phyloP scores from a whole-genome alignment of 1,140 invertebrate species.

The Apis dorsata region DNA sequence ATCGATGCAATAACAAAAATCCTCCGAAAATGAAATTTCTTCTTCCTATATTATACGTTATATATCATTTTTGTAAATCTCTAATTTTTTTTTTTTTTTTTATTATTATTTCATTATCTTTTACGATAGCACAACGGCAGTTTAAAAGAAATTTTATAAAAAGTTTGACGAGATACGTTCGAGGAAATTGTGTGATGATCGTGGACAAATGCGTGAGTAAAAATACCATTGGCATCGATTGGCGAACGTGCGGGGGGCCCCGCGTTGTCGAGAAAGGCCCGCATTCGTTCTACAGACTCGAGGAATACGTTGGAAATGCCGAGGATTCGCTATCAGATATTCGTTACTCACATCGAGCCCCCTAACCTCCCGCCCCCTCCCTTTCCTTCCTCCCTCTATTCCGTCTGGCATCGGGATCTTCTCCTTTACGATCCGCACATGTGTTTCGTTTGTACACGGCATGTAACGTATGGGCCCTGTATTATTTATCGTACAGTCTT shows the following conservation, averaged over 20 bases:
- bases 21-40: not conserved
- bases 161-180: not conserved
- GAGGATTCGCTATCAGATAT: slow-evolving; percentile 73
- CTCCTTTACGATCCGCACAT: slow-evolving; percentile 59
- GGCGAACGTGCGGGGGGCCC: slow-evolving; percentile 60
- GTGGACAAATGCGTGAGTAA: slow-evolving; percentile 64
- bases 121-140: not conserved
- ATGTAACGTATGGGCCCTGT: slow-evolving; percentile 62
- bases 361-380: slow-evolving; percentile 31
- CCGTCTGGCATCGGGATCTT: slow-evolving; percentile 50
- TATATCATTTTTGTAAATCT: no score
- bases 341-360: slow-evolving; percentile 70
- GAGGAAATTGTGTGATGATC: slow-evolving; percentile 3
- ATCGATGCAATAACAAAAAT: not conserved
- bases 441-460: slow-evolving; percentile 64
- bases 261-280: slow-evolving; percentile 59
- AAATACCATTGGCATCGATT: slow-evolving; percentile 58
- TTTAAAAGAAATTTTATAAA: not conserved
- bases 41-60: no score
- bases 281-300: slow-evolving; percentile 67
- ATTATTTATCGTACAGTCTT: slow-evolving; percentile 65
- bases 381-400: slow-evolving; percentile 24
- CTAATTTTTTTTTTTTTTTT: no score
- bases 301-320: slow-evolving; percentile 68
- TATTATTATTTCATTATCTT: no score